These are phyloP conservation scores for Oreochromis niloticus DNA, from an alignment of 2,113 vertebrate species.

Conservation along the genomic window DNA sequence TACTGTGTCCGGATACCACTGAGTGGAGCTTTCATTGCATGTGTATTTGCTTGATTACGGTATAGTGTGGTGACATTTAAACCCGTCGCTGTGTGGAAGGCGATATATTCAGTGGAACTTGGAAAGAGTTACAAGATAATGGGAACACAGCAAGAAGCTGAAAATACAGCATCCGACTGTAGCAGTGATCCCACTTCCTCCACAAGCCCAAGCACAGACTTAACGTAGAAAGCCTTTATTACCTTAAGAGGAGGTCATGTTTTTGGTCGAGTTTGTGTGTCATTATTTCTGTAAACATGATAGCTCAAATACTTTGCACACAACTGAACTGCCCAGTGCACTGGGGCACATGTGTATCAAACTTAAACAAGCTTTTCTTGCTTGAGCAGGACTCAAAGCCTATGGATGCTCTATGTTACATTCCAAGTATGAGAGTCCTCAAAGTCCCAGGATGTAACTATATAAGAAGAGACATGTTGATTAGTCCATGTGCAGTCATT, in stretches of 20 bases:
- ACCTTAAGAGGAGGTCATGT: not conserved
- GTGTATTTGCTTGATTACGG: not conserved
- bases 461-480: not conserved
- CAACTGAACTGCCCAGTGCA: not conserved
- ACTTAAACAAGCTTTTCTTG: not conserved
- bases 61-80: not conserved
- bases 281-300: not conserved
- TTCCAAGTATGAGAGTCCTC: not conserved
- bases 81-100: not conserved
- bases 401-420: not conserved
- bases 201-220: not conserved
- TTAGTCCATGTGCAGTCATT: not conserved
- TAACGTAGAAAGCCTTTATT: not conserved
- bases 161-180: not conserved
- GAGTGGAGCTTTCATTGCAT: slow-evolving; percentile 22
- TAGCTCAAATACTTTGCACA: not conserved
- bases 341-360: not conserved
- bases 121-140: not conserved
- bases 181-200: not conserved
- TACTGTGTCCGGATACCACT: slow-evolving; percentile 22
- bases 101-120: not conserved
- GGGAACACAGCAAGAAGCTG: not conserved
- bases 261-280: not conserved
- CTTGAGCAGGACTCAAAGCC: not conserved
- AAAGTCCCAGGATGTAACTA: not conserved